These are phyloP conservation scores for Plebejus argus DNA, from an alignment of 2,888 invertebrate genomes.

Conservation along the genomic window DNA sequence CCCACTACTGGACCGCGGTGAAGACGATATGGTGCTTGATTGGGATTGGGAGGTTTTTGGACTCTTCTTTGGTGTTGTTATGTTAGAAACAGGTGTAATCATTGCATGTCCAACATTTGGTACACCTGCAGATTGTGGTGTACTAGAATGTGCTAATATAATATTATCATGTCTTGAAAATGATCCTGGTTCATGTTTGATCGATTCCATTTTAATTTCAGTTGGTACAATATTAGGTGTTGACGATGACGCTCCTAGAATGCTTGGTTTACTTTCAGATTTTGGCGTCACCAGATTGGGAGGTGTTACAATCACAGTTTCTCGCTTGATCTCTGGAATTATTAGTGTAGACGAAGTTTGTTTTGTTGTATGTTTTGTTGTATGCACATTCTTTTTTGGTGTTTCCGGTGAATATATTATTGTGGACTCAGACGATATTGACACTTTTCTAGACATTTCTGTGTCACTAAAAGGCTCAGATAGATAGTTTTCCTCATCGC, in stretches of 20 bases:
- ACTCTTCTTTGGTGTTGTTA: constrained; percentile 12
- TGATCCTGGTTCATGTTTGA: background rate
- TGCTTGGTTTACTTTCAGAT: background rate
- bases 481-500: constrained; percentile 53
- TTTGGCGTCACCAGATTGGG: background rate
- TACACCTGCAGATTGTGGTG: constrained; percentile 2
- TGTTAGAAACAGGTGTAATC: background rate
- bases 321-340: background rate
- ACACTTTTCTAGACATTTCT: constrained; percentile 17
- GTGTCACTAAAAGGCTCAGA: constrained; percentile 43
- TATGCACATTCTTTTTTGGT: background rate
- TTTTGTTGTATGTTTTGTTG: background rate
- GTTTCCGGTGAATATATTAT: constrained; percentile 25
- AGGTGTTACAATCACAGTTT: constrained; percentile 14
- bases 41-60: background rate
- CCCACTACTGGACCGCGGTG: constrained; percentile 43
- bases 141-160: background rate
- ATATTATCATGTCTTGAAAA: constrained; percentile 26
- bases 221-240: background rate
- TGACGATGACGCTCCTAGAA: background rate
- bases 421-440: constrained; percentile 21
- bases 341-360: background rate
- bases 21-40: background rate
- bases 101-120: background rate
- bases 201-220: background rate